phyloP scores from a whole-genome alignment of 2,113 vertebrate genomes.

The Megaceryle maxima region DNA sequence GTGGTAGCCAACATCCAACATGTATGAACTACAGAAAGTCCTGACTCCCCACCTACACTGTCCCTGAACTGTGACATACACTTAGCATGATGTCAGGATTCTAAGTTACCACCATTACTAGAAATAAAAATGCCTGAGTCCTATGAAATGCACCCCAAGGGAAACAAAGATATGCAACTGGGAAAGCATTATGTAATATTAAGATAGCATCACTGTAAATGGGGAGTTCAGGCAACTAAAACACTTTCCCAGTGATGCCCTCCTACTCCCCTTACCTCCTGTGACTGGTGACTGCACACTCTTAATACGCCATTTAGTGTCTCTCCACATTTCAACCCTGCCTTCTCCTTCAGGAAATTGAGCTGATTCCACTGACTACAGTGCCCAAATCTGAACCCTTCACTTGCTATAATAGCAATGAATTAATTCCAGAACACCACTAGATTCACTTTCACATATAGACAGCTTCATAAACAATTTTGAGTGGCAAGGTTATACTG shows the following conservation, averaged over 20 bases:
- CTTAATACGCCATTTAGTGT: neutral
- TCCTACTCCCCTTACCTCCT: neutral
- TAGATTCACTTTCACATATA: neutral
- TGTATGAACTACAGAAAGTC: accelerated
- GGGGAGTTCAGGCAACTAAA: neutral
- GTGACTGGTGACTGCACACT: no score
- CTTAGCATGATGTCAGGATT: neutral
- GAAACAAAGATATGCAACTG: neutral
- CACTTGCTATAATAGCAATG: neutral
- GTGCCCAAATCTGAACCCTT: neutral
- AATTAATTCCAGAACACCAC: neutral
- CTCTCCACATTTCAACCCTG: neutral
- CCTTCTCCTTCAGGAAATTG: neutral
- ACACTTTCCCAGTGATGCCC: neutral
- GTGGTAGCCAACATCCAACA: neutral
- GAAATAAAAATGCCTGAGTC: neutral
- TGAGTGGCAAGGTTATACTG: neutral
- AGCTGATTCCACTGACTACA: neutral
- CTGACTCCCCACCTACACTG: neutral
- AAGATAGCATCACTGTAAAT: neutral
- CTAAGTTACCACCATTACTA: neutral
- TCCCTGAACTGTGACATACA: no score
- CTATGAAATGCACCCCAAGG: neutral
- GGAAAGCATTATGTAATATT: neutral
- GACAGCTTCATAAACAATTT: neutral